Percentiles rank a stretch among this genome's conserved stretches.
These are phyloP conservation scores for Gordius sp. DNA, from an alignment of 2,888 invertebrate genomes.

Conservation along the genomic window DNA sequence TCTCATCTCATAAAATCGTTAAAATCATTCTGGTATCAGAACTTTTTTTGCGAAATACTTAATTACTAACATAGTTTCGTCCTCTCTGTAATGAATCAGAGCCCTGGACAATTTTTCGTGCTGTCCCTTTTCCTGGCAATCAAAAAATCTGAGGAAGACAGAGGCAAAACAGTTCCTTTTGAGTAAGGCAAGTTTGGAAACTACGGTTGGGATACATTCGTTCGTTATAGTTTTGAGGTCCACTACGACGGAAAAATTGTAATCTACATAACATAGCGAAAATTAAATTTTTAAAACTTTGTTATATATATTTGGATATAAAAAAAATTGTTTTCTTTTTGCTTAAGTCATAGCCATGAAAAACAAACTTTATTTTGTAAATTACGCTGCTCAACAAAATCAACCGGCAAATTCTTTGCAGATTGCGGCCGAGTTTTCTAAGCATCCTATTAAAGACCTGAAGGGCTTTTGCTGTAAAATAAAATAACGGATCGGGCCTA, in stretches of 20 bases:
- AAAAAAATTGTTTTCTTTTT: too few relatives aligned
- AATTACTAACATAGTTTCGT: slow-evolving; percentile 73
- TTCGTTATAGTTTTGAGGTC: slow-evolving; percentile 75
- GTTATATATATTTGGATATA: background rate
- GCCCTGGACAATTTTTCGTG: slow-evolving; percentile 62
- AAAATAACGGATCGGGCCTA: too few relatives aligned
- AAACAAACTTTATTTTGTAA: too few relatives aligned
- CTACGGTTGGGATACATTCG: slow-evolving; percentile 40
- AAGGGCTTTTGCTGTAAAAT: too few relatives aligned
- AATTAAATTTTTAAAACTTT: background rate
- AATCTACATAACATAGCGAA: slow-evolving; percentile 45
- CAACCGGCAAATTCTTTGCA: too few relatives aligned
- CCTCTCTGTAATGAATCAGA: slow-evolving; percentile 87
- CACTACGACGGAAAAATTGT: slow-evolving; percentile 69
- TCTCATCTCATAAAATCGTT: too few relatives aligned
- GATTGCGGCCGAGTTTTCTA: too few relatives aligned
- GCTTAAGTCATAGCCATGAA: too few relatives aligned
- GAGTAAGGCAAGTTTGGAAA: slow-evolving; percentile 66
- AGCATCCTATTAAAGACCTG: too few relatives aligned
- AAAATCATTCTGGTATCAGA: too few relatives aligned
- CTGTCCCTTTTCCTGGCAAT: slow-evolving; percentile 73
- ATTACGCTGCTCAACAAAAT: too few relatives aligned
- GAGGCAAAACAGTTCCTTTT: slow-evolving; percentile 97
- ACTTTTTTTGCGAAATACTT: too few relatives aligned
- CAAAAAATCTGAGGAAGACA: slow-evolving; percentile 96